Evolutionary conservation across 2,888 invertebrate species (phyloP), one percentile per base, ranked within the genome.

Genomic region (Bunonema sp.): DNA sequence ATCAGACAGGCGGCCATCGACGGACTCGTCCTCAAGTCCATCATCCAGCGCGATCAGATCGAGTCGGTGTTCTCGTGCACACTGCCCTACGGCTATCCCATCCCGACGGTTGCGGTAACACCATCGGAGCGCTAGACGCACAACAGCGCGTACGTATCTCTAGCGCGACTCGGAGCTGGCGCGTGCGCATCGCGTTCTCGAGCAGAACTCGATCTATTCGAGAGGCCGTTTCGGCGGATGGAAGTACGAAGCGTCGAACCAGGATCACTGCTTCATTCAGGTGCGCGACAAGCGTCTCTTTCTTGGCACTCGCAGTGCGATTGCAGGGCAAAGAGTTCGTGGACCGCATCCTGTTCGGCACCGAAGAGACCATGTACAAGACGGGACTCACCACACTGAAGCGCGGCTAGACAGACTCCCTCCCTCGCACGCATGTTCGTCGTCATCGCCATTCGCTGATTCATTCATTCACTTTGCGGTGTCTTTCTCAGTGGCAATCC

Each of bases 211-310:
- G 15, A 67, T 67, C 40, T 67, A 61, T 46, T 60, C 59, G 10
- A 46, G 67, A 30, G 67, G 67, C 23, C 52, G 67, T 33, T 67
- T 67, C 45, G 67, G 67, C 16, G 65, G 63, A 34, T 62, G 62
- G 62, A 62, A 62, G 38, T 62, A 62, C 42, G 63, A 59, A 46
- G 40, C 50, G 1, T 51, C 52, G 20, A 54, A 54, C 39, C 61
- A 61, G 44, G 67, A 67, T n/a, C 65, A 70, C 49, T 70, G 70
- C 44, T 59, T 72, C 44, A 66, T 63, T 33, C 67, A 64, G 43
- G 62, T n/a, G n/a, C n/a, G n/a, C n/a, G 19, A 15, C 19, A 23
- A 30, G 31, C 10, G 2, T 15, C 21, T 26, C 7, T 19, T 41
- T 40, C 18, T n/a, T n/a, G n/a, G n/a, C n/a, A n/a, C n/a, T n/a